Evolutionary conservation across 2,797 vertebrate genomes (phyloP).

Genomic region (Anguilla anguilla): DNA sequence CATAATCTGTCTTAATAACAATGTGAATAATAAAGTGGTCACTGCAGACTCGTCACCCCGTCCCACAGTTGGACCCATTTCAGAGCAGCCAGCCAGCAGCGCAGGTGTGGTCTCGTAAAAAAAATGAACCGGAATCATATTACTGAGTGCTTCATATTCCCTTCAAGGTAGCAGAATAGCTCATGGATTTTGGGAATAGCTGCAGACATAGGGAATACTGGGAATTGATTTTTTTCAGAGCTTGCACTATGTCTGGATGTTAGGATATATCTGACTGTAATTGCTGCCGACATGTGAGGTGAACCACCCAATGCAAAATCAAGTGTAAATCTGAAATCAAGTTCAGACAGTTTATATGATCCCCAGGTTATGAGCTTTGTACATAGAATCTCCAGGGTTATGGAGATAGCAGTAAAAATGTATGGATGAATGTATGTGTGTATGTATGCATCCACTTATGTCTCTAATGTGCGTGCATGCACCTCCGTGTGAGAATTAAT

Average conservation of each 20-base stretch:
- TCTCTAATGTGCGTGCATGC: neutral
- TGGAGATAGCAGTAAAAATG: neutral
- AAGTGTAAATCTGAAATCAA: neutral
- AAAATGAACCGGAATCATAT: neutral
- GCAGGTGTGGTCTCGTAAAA: neutral
- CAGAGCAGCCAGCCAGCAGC: neutral
- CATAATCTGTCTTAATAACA: neutral
- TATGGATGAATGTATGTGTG: neutral
- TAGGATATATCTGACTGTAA: neutral
- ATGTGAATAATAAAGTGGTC: neutral
- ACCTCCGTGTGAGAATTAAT: neutral
- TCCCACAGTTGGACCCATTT: neutral
- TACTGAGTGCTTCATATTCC: neutral
- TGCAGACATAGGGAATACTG: constrained; percentile 7
- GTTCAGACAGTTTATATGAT: neutral
- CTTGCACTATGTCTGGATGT: neutral
- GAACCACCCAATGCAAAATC: neutral
- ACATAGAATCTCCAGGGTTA: neutral
- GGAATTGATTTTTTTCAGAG: constrained; percentile 2
- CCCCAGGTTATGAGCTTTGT: neutral
- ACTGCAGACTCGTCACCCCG: too few species aligned
- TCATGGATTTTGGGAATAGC: constrained; percentile 1
- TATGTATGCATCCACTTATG: neutral
- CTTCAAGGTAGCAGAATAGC: neutral
- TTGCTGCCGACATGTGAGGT: neutral